Base-by-base conservation (phyloP, 2,113 vertebrate genomes). In the Corythornis cristatus region DNA sequence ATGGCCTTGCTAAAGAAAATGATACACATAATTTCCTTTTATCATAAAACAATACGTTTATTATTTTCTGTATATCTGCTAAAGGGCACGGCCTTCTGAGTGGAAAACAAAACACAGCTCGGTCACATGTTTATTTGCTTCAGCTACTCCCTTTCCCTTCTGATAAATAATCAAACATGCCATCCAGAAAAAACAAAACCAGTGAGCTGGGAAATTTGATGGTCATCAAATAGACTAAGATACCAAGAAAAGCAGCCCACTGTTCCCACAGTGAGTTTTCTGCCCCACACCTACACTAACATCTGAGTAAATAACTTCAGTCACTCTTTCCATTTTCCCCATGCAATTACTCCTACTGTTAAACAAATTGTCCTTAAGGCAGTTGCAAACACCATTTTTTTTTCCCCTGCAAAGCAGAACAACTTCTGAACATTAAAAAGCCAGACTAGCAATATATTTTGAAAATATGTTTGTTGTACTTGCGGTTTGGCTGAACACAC, bases 121-220 rank as follows among this genome's bases (percentile, higher is more conserved):
- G 97, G 98, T 98, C 98, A 99, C 98, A 98, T 98, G 98, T 99
- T 99, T 99, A 98, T 98, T 98, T 98, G 98, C 98, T 98, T 98
- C 97, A 98, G 98, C 98, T 98, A 98, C 98, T 99, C 98, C 98
- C 98, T 98, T 98, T 98, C 98, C 98, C 98, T 98, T 98, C 98
- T 98, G 98, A 99, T 99, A 99, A 99, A 99, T 99, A 99, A 99
- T 99, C 98, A 99, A 98, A 99, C 98, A 98, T 98, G 98, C 98
- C 98, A 98, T 99, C 99, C 98, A 99, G 98, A 99, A 98, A 98
- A 99, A 99, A 99, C 99, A 99, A 98, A 98, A 98, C 91, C 97
- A 97, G 95, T 62, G 93, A 97, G 97, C 98, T 98, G 95, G 98
- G 98, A 98, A 97, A 97, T 97, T 96, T 98, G 98, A 98, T 97